phyloP scores from a whole-genome alignment of 2,888 invertebrate genomes.

The Petrolisthes manimaculis region DNA sequence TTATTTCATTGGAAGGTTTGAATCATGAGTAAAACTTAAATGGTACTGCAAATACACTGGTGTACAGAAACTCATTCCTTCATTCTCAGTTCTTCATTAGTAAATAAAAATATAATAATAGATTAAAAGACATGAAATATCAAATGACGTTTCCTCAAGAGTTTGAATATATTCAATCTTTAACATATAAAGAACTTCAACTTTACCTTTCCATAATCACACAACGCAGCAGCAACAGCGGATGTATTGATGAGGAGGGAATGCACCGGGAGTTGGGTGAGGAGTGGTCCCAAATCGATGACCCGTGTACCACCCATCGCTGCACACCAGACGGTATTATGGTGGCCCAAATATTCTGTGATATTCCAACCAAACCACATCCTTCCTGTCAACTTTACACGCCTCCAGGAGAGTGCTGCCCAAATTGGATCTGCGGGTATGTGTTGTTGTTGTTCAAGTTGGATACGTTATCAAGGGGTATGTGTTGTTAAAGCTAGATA shows the following conservation, averaged over 20 bases:
- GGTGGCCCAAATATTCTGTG: not conserved
- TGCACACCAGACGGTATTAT: slow-evolving; percentile 6
- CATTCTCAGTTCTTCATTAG: not conserved
- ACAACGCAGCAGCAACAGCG: slow-evolving; percentile 12
- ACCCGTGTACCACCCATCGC: slow-evolving; percentile 9
- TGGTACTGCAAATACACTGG: too few relatives aligned
- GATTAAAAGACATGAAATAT: too few relatives aligned
- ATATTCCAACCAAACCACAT: not conserved
- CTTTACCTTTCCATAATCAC: not conserved
- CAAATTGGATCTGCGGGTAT: slow-evolving; percentile 17
- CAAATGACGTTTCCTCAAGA: too few relatives aligned
- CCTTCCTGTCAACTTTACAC: not conserved
- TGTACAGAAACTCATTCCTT: not conserved
- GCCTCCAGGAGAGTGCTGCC: slow-evolving; percentile 17
- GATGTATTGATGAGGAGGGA: slow-evolving; percentile 25
- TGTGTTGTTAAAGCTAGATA: not conserved
- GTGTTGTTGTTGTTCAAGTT: not conserved
- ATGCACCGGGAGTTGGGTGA: not conserved
- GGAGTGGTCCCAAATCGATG: not conserved
- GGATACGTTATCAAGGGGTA: not conserved
- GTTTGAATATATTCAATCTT: too few relatives aligned
- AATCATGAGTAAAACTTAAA: too few relatives aligned
- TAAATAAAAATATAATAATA: too few relatives aligned
- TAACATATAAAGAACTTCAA: not conserved
- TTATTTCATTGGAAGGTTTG: too few relatives aligned